Conservation (phyloP, 2,888 invertebrate species). For the Acronicta leporina region DNA sequence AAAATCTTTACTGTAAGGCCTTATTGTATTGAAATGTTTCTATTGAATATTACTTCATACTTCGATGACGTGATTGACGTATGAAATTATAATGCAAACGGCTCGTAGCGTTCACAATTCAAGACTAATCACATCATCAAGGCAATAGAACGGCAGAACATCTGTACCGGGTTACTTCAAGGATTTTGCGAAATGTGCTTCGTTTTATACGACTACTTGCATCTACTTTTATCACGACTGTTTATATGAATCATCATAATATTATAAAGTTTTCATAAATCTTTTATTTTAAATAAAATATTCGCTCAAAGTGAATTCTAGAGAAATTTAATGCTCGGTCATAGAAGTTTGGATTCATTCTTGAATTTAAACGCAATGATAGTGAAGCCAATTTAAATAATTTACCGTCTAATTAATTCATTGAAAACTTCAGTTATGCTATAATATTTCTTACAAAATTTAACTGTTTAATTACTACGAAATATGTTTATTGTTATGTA, state of each 20-base stretch:
- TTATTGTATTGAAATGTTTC: slow-evolving; percentile 39
- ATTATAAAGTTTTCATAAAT: slow-evolving; percentile 30
- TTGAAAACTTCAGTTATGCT: background rate
- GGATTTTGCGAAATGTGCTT: slow-evolving; percentile 65
- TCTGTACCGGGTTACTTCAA: slow-evolving; percentile 60
- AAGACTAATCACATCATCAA: slow-evolving; percentile 76
- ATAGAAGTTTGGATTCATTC: slow-evolving; percentile 2
- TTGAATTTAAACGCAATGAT: background rate
- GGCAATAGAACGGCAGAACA: slow-evolving; percentile 76
- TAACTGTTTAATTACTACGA: too few relatives aligned
- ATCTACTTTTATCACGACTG: slow-evolving; percentile 35
- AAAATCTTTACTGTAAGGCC: slow-evolving; percentile 16
- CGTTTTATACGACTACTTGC: slow-evolving; percentile 25
- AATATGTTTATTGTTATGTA: too few relatives aligned
- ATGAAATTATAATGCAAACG: slow-evolving; percentile 45
- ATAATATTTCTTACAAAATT: background rate
- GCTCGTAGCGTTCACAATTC: slow-evolving; percentile 60
- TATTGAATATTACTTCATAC: slow-evolving; percentile 47
- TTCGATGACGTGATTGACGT: slow-evolving; percentile 61
- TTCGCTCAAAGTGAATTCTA: slow-evolving; percentile 8
- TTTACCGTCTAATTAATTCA: background rate
- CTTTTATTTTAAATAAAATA: slow-evolving; percentile 18
- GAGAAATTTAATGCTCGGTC: background rate
- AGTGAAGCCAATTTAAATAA: background rate
- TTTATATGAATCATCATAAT: slow-evolving; percentile 33